phyloP scores from a whole-genome alignment of 2,797 vertebrate species.

The Acanthopagrus latus region DNA sequence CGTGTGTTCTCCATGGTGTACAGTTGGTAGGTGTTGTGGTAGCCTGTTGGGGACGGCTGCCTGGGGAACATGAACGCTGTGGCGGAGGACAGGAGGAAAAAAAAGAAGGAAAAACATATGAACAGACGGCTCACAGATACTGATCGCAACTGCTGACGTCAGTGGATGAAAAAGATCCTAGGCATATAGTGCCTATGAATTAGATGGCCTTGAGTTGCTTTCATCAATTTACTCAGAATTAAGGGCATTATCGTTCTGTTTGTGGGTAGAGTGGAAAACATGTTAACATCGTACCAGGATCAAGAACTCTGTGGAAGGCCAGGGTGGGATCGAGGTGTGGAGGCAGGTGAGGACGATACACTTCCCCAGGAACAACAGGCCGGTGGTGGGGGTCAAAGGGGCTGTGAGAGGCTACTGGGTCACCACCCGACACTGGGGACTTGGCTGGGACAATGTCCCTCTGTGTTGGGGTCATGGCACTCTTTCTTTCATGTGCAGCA shows the following conservation, averaged over 20 bases:
- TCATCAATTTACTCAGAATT: constrained; percentile 37
- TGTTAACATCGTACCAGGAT: constrained; percentile 88
- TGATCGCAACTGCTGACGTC: constrained; percentile 61
- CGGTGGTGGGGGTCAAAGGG: constrained; percentile 96
- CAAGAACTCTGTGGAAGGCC: constrained; percentile 93
- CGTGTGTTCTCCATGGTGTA: constrained; percentile 99
- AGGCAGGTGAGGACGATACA: constrained; percentile 92
- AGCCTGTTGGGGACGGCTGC: constrained; percentile 95
- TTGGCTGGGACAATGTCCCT: constrained; percentile 93
- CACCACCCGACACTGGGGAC: constrained; percentile 92
- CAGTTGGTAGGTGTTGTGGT: constrained; percentile 97
- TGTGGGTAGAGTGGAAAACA: constrained; percentile 22
- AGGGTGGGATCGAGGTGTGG: constrained; percentile 92
- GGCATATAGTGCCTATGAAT: constrained; percentile 63
- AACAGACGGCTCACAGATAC: constrained; percentile 67
- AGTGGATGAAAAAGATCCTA: constrained; percentile 59
- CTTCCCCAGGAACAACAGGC: constrained; percentile 88
- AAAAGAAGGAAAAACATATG: constrained; percentile 39
- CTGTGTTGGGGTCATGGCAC: constrained; percentile 93
- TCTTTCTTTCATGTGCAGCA: constrained; percentile 93
- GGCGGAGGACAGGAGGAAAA: constrained; percentile 25
- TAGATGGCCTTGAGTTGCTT: constrained; percentile 40
- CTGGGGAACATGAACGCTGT: constrained; percentile 96
- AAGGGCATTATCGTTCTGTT: constrained; percentile 29
- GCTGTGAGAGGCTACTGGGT: constrained; percentile 91